These are phyloP conservation scores for Muscicapa comitata DNA, from an alignment of 2,797 vertebrate species.

Conservation along the genomic window DNA sequence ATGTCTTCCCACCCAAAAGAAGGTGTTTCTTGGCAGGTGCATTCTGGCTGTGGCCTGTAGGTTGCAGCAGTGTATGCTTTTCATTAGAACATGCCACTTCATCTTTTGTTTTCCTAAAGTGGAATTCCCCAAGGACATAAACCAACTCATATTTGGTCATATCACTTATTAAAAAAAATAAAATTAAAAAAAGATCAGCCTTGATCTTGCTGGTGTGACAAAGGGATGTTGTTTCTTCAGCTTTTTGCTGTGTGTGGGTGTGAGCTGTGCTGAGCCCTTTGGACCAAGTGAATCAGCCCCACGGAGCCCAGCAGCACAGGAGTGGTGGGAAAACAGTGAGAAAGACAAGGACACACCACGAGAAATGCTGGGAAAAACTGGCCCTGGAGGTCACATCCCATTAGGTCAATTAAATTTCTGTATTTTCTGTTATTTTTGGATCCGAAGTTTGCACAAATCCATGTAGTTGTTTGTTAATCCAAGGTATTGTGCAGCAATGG, in stretches of 20 bases:
- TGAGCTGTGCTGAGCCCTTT: neutral
- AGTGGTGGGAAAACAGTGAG: neutral
- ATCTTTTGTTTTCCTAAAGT: neutral
- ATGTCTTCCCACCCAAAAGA: neutral
- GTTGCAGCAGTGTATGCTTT: constrained; percentile 58
- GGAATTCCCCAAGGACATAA: neutral
- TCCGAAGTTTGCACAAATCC: neutral
- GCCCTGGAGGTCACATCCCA: neutral
- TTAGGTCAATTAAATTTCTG: neutral
- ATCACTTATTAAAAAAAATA: neutral
- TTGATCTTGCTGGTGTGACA: neutral
- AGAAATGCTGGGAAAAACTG: neutral
- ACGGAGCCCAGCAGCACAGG: neutral
- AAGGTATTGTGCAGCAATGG: fast-evolving
- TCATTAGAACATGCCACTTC: neutral
- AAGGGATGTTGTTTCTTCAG: neutral
- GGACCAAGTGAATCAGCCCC: neutral
- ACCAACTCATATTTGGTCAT: fast-evolving
- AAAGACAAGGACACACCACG: fast-evolving
- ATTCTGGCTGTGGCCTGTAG: constrained; percentile 29
- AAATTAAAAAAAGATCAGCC: neutral
- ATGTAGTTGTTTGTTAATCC: neutral
- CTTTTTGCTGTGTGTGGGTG: fast-evolving
- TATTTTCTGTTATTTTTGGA: neutral
- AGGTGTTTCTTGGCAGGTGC: neutral